Conservation (phyloP, 2,888 invertebrate species). For the Graphium colonna region DNA sequence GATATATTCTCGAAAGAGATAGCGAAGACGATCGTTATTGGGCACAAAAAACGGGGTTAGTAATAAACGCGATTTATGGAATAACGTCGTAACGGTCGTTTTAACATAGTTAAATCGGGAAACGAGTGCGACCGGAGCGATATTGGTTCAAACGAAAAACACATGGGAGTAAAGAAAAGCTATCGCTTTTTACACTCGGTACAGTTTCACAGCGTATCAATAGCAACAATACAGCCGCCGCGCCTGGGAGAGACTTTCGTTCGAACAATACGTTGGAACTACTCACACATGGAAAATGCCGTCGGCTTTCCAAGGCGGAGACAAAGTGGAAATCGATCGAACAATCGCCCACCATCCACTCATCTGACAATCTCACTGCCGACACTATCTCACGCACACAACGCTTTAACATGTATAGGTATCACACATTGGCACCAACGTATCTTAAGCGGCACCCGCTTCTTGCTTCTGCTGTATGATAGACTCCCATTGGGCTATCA, state of each 20-base stretch:
- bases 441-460: constrained; percentile 76
- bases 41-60: neutral
- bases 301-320: constrained; percentile 61
- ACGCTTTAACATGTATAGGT: constrained; percentile 24
- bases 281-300: constrained; percentile 58
- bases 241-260: constrained; percentile 27
- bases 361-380: no score
- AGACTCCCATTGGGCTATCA: constrained; percentile 91
- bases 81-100: neutral
- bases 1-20: neutral
- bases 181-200: constrained; percentile 37
- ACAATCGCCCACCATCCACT: no score
- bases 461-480: constrained; percentile 84
- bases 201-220: constrained; percentile 43
- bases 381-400: constrained; percentile 22
- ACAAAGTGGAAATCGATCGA: neutral
- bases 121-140: constrained; percentile 10
- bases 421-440: no score
- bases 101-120: constrained; percentile 1
- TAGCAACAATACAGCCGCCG: constrained; percentile 29
- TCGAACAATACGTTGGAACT: constrained; percentile 74
- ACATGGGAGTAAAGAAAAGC: constrained; percentile 46
- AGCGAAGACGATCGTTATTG: neutral
- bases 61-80: constrained; percentile 1
- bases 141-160: constrained; percentile 7